Conservation (phyloP, 1,140 invertebrate genomes). For the Calephelis virginiensis region DNA sequence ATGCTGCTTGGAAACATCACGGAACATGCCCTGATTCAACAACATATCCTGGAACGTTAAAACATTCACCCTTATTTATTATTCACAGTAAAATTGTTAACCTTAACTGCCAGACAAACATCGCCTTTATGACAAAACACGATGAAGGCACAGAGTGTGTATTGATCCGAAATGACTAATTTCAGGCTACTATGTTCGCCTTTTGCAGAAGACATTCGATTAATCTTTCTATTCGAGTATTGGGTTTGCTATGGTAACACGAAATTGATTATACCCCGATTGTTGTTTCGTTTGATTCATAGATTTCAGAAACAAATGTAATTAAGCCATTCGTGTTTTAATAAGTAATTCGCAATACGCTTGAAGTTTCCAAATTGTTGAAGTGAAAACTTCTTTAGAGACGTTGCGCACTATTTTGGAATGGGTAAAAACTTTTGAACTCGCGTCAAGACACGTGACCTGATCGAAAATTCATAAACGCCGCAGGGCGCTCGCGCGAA, state of each 20-base stretch:
- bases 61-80: slow-evolving; percentile 23
- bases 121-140: slow-evolving; percentile 13
- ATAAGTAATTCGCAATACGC: background rate
- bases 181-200: slow-evolving; percentile 49
- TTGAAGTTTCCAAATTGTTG: background rate
- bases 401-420: too few relatives aligned
- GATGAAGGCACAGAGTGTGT: background rate
- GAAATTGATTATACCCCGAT: slow-evolving; percentile 27
- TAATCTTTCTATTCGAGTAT: slow-evolving; percentile 58
- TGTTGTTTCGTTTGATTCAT: slow-evolving; percentile 12
- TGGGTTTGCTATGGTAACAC: slow-evolving; percentile 35
- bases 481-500: too few relatives aligned
- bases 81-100: slow-evolving; percentile 28
- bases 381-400: too few relatives aligned
- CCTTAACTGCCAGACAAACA: slow-evolving; percentile 15
- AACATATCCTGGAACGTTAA: background rate
- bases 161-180: slow-evolving; percentile 55
- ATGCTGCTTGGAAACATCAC: too few relatives aligned
- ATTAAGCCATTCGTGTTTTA: slow-evolving; percentile 3
- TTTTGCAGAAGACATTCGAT: slow-evolving; percentile 57
- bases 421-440: too few relatives aligned
- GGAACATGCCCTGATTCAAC: too few relatives aligned
- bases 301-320: background rate
- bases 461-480: too few relatives aligned
- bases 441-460: too few relatives aligned